These are phyloP conservation scores for Thysanoteuthis rhombus DNA, from an alignment of 2,888 invertebrate genomes.

Conservation along the genomic window DNA sequence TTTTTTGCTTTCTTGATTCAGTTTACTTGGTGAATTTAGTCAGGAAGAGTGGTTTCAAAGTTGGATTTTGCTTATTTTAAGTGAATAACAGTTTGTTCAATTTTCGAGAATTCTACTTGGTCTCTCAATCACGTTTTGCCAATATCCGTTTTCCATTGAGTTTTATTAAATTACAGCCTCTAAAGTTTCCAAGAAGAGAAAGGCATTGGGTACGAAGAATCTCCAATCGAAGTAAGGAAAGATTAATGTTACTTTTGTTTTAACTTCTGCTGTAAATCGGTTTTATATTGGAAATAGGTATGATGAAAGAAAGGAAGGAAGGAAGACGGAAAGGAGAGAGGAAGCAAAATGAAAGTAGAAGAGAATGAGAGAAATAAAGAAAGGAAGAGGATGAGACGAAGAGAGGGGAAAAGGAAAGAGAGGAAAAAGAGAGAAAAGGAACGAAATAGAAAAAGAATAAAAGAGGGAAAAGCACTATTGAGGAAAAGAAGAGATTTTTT, in stretches of 20 bases:
- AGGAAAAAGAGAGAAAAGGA: background rate
- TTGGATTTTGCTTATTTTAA: background rate
- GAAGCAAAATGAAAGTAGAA: too few relatives aligned
- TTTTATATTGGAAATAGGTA: background rate
- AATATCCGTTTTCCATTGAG: background rate
- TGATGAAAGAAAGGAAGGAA: background rate
- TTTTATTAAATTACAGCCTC: background rate
- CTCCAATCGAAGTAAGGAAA: background rate
- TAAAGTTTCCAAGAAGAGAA: background rate
- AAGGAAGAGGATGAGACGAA: background rate
- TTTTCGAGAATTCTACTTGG: background rate
- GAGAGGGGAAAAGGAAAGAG: background rate
- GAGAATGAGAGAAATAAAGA: background rate
- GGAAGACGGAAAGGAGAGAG: background rate
- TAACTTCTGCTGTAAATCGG: background rate
- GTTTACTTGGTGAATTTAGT: background rate
- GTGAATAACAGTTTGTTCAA: constrained; percentile 12
- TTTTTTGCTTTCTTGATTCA: background rate
- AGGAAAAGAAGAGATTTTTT: background rate
- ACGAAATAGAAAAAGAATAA: background rate
- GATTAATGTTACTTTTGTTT: background rate
- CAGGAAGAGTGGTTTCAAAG: background rate
- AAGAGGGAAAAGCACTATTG: background rate
- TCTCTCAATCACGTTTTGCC: background rate
- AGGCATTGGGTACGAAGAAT: background rate